These are phyloP conservation scores for Macrosoma leucophasiata DNA, from an alignment of 2,888 invertebrate genomes.

Conservation along the genomic window DNA sequence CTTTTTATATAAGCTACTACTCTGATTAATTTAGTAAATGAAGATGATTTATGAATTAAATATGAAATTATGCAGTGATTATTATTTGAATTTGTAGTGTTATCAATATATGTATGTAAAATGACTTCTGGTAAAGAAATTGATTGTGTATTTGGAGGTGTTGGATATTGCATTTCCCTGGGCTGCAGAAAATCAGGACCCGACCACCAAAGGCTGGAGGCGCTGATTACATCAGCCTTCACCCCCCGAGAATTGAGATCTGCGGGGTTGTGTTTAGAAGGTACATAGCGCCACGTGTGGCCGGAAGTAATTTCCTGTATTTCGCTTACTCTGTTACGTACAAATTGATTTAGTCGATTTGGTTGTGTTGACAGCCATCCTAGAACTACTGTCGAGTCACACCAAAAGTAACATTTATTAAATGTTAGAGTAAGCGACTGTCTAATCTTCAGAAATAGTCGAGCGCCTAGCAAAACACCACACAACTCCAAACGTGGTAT, in stretches of 20 bases:
- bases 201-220: slow-evolving; percentile 15
- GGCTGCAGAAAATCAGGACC: slow-evolving; percentile 11
- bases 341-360: slow-evolving; percentile 16
- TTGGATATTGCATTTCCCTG: slow-evolving; percentile 1
- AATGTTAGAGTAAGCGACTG: background rate
- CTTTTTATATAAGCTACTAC: slow-evolving; percentile 9
- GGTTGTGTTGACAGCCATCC: slow-evolving; percentile 1
- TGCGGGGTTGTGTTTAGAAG: slow-evolving; percentile 13
- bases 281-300: slow-evolving; percentile 10
- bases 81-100: too few species aligned
- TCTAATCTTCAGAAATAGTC: slow-evolving; percentile 1
- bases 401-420: slow-evolving; percentile 3
- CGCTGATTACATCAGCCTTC: slow-evolving; percentile 4
- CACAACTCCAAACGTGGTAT: slow-evolving; percentile 3
- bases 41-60: slow-evolving; percentile 6
- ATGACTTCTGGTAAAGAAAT: too few species aligned
- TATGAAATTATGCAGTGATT: background rate
- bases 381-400: slow-evolving; percentile 9
- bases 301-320: slow-evolving; percentile 4
- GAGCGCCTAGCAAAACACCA: slow-evolving; percentile 1
- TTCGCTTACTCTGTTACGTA: slow-evolving; percentile 14
- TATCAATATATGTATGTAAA: background rate
- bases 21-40: slow-evolving; percentile 9
- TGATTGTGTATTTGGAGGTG: slow-evolving; percentile 1
- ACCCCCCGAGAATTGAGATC: slow-evolving; percentile 14